Evolutionary conservation across 37 sponge, comb jelly and placozoan genomes (phyloP).

Genomic region (Crambe crambe): DNA sequence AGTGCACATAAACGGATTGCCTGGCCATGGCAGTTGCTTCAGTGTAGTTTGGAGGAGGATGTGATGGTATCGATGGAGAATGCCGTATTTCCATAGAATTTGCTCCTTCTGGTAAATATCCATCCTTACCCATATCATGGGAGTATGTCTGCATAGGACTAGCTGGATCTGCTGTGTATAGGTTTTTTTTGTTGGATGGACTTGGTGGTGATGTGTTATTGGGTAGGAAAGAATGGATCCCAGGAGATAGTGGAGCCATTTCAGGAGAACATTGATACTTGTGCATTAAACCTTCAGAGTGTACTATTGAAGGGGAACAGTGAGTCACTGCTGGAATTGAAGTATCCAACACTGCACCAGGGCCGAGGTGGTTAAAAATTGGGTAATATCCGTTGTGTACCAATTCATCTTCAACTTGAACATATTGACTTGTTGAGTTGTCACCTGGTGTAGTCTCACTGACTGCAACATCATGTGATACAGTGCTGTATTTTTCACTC

Average conservation of each 20-base stretch:
- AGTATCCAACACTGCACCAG: too few species aligned
- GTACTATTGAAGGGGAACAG: conserved; percentile 13
- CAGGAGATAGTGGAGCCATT: conserved; percentile 23
- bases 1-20: background rate
- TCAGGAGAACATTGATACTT: conserved; percentile 17
- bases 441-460: background rate
- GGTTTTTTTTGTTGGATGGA: background rate
- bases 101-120: background rate
- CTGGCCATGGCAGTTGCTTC: background rate
- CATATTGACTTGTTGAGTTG: background rate
- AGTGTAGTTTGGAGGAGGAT: conserved; percentile 26
- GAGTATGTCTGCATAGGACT: conserved; percentile 52
- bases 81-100: background rate
- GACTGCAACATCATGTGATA: background rate
- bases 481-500: background rate
- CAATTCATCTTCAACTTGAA: background rate
- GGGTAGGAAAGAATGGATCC: background rate
- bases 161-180: conserved; percentile 19
- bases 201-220: conserved; percentile 6
- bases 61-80: background rate
- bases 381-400: background rate
- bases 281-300: background rate
- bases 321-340: background rate
- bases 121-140: background rate
- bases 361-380: background rate